Conservation (phyloP, 2,888 invertebrate species). For the Pterostichus niger region DNA sequence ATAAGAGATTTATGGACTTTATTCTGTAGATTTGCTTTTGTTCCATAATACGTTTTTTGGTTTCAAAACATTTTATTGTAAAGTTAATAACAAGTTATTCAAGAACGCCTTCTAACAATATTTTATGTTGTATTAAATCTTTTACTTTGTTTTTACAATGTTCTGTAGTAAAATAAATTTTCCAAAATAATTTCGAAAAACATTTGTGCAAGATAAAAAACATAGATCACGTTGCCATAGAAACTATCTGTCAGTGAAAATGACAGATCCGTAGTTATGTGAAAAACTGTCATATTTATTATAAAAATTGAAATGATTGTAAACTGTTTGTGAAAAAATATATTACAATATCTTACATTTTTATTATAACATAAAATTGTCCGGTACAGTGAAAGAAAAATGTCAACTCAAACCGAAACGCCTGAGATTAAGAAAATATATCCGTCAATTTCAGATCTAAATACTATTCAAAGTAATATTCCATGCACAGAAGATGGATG, state of each 20-base stretch:
- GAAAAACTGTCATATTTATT: slow-evolving; percentile 5
- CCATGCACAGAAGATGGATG: slow-evolving; percentile 76
- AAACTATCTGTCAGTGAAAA: slow-evolving; percentile 19
- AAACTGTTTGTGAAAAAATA: slow-evolving; percentile 23
- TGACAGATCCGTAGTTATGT: slow-evolving; percentile 4
- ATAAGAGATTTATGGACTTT: slow-evolving; percentile 30
- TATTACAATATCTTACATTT: not conserved
- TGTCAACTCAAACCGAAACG: not conserved
- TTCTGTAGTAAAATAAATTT: not conserved
- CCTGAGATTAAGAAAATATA: slow-evolving; percentile 71
- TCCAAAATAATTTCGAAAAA: not conserved
- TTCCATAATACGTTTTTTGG: slow-evolving; percentile 13
- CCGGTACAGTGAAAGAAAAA: slow-evolving; percentile 33
- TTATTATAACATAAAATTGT: slow-evolving; percentile 22
- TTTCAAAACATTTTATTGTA: not conserved
- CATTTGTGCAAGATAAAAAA: not conserved
- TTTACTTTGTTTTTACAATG: not conserved
- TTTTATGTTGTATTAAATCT: not conserved
- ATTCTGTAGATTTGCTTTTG: slow-evolving; percentile 13
- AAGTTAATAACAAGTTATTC: too few relatives aligned
- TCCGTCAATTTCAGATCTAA: slow-evolving; percentile 74
- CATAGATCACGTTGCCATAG: not conserved
- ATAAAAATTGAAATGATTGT: slow-evolving; percentile 24
- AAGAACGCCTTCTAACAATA: not conserved
- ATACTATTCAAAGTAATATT: slow-evolving; percentile 71